Evolutionary conservation across 2,113 vertebrate genomes (phyloP).

Genomic region (Hippocampus guttulatus): DNA sequence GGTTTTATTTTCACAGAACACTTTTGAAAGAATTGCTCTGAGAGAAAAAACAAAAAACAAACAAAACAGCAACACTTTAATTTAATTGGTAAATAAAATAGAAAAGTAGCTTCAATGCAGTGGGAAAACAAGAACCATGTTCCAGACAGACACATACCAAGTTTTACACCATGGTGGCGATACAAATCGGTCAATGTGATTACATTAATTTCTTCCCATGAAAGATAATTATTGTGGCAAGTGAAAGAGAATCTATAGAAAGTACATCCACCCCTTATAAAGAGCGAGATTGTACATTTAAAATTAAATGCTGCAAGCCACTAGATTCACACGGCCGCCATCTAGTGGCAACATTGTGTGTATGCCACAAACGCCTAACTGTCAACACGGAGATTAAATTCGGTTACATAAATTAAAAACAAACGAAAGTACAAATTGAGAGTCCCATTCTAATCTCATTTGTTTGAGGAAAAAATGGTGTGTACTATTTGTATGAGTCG

Average conservation of each 20-base stretch:
- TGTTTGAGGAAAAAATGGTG: background rate
- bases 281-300: background rate
- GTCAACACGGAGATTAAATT: background rate
- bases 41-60: background rate
- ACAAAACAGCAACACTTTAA: background rate
- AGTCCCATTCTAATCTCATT: background rate
- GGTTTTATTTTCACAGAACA: slow-evolving; percentile 9
- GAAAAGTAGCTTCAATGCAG: background rate
- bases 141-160: background rate
- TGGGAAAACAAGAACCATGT: background rate
- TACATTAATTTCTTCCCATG: background rate
- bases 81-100: background rate
- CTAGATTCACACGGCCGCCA: slow-evolving; percentile 55
- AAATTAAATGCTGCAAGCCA: slow-evolving; percentile 4
- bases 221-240: background rate
- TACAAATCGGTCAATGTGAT: background rate
- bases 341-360: slow-evolving; percentile 45
- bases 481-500: background rate
- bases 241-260: background rate
- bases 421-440: background rate
- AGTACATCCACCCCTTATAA: background rate
- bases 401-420: background rate
- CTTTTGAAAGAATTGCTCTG: background rate
- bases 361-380: background rate
- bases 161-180: background rate